These are phyloP conservation scores for Lithobius niger DNA, from an alignment of 1,140 invertebrate genomes.

Conservation along the genomic window DNA sequence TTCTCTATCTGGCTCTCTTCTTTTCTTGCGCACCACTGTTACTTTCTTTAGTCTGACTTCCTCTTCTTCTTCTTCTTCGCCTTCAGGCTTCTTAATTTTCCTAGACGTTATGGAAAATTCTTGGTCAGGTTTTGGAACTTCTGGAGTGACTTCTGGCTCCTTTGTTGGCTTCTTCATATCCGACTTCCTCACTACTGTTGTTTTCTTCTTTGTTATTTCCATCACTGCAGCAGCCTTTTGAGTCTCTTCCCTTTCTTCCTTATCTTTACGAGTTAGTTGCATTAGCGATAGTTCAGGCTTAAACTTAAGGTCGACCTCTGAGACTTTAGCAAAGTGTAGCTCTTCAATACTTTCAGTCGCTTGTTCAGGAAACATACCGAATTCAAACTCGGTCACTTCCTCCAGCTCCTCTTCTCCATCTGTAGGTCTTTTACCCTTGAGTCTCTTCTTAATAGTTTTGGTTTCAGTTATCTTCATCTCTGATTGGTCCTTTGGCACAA, in stretches of 20 bases:
- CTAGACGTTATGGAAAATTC: constrained; percentile 13
- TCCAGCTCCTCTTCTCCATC: too few species aligned
- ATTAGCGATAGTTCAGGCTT: not conserved
- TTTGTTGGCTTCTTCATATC: constrained; percentile 6
- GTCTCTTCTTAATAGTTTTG: not conserved
- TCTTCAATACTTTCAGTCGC: not conserved
- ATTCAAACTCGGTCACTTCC: not conserved
- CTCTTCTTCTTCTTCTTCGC: constrained; percentile 7
- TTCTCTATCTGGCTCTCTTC: not conserved
- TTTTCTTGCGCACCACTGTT: not conserved
- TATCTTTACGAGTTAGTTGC: not conserved
- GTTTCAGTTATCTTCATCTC: not conserved
- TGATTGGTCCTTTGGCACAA: not conserved
- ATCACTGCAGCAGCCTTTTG: not conserved
- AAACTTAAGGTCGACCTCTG: not conserved
- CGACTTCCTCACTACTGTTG: too few species aligned
- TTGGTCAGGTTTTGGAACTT: constrained; percentile 9
- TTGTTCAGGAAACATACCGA: not conserved
- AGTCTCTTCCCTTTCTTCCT: not conserved
- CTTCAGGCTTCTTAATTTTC: constrained; percentile 10
- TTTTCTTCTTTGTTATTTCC: not conserved
- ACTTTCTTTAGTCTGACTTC: not conserved
- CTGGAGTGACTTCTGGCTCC: constrained; percentile 7
- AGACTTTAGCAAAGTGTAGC: not conserved
- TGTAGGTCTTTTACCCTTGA: constrained; percentile 4